phyloP scores from a whole-genome alignment of 2,113 vertebrate genomes.

The Daubentonia madagascariensis region DNA sequence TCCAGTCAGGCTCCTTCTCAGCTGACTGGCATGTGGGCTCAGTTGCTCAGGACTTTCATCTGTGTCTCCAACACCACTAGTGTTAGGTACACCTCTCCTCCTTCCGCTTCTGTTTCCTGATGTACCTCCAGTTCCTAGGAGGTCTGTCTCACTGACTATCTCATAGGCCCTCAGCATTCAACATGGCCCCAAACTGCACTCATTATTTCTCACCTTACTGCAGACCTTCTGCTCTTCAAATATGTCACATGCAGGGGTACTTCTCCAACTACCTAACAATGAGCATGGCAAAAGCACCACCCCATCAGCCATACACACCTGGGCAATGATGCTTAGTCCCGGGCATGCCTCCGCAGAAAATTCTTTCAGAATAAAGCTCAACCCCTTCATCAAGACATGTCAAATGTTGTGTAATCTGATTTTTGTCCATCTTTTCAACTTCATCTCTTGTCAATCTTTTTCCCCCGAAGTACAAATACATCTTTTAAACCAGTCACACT shows the following conservation, averaged over 20 bases:
- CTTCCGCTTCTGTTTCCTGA: neutral
- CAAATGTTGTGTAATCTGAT: neutral
- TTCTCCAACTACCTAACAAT: rapidly evolving
- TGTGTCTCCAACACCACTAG: neutral
- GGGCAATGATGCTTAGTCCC: no score
- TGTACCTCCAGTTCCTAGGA: neutral
- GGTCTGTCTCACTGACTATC: neutral
- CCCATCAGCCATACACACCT: neutral
- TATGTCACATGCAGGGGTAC: rapidly evolving
- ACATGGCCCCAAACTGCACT: neutral
- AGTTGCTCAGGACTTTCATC: neutral
- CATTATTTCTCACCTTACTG: neutral
- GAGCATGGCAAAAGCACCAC: rapidly evolving
- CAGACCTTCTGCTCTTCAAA: neutral
- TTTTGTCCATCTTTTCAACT: neutral
- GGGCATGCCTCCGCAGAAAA: neutral
- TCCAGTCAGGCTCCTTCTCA: neutral
- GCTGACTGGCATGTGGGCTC: neutral
- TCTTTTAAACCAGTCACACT: neutral
- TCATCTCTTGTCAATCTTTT: neutral
- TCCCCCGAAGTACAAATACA: neutral
- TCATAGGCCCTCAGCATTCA: neutral
- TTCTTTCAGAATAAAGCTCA: neutral
- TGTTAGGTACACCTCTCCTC: neutral
- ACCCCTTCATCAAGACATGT: neutral